Evolutionary conservation across 2,888 invertebrate species (phyloP).

Genomic region (Macaria notata): DNA sequence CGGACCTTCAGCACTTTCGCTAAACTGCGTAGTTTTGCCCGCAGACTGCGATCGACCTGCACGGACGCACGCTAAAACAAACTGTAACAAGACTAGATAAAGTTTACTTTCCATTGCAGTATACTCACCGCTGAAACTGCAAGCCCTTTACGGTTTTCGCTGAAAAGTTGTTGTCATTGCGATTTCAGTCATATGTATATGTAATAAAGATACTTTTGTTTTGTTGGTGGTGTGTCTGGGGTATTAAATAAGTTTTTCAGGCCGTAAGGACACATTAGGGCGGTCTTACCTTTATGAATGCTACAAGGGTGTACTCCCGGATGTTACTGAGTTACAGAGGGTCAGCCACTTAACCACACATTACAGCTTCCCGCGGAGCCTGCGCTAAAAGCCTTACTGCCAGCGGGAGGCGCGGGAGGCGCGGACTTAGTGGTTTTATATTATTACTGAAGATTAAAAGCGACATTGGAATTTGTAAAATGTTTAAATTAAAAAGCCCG

Average conservation of each 20-base stretch:
- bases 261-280: slow-evolving; percentile 77
- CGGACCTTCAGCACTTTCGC: slow-evolving; percentile 55
- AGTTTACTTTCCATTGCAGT: slow-evolving; percentile 47
- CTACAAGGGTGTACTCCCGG: slow-evolving; percentile 24
- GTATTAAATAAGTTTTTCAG: slow-evolving; percentile 71
- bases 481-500: too few relatives aligned
- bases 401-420: too few relatives aligned
- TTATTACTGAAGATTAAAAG: too few relatives aligned
- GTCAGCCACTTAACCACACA: slow-evolving; percentile 58
- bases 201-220: slow-evolving; percentile 41
- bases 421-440: too few relatives aligned
- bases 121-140: slow-evolving; percentile 54
- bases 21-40: slow-evolving; percentile 51
- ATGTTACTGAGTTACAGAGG: slow-evolving; percentile 44
- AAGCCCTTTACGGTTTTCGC: slow-evolving; percentile 56
- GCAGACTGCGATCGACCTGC: slow-evolving; percentile 47
- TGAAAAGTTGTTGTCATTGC: slow-evolving; percentile 53
- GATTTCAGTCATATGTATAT: slow-evolving; percentile 40
- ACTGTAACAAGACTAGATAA: slow-evolving; percentile 41
- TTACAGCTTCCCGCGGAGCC: slow-evolving; percentile 44
- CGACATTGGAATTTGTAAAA: too few relatives aligned
- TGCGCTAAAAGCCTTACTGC: slow-evolving; percentile 6
- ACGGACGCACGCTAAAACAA: slow-evolving; percentile 47
- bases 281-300: slow-evolving; percentile 78
- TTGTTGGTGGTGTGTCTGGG: slow-evolving; percentile 41